Evolutionary conservation across 2,888 invertebrate genomes (phyloP), one percentile per base, ranked within the genome.

Genomic region (Microchrysa polita): DNA sequence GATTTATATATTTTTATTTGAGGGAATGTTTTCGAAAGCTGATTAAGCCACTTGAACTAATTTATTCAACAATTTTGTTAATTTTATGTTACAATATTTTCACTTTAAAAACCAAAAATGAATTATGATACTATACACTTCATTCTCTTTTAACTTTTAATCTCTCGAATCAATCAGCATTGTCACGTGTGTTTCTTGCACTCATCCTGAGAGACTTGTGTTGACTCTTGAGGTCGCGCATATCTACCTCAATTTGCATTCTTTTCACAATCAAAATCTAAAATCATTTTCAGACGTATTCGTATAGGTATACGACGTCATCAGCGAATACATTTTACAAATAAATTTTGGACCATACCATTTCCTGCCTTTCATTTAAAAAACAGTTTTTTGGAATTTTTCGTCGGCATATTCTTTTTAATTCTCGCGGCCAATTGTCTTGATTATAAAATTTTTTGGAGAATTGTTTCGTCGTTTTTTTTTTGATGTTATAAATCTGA

Each of bases 301-400:
- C n/a, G n/a, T n/a, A n/a, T n/a, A n/a, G n/a, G n/a, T n/a, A n/a
- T n/a, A n/a, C 55, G 20, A 2, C 5, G 18, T 55, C 5, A 1
- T 7, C n/a, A 65, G 48, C 27, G 12, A n/a, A 20, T 20, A 44
- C 20, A 48, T 1, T 20, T n/a, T 16, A 65, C 44, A 12, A 65
- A 65, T 12, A 23, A 10, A 63, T 65, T 61, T 65, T 16, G 7
- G 23, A n/a, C 48, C 65, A 65, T n/a, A n/a, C 20, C 18, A 48
- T 44, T 65, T 65, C 65, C 65, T 65, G 65, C 65, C 44, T 65
- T 44, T 48, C 48, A 48, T 48, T 65, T 40, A 12, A 34, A 34
- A 34, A n/a, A n/a, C n/a, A 44, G 12, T n/a, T 48, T 40, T 18
- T 48, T 14, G 20, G 22, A 48, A 20, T 27, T 22, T 65, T 18